Base-by-base conservation (phyloP, 2,888 invertebrate genomes). In the Rapana venosa region DNA sequence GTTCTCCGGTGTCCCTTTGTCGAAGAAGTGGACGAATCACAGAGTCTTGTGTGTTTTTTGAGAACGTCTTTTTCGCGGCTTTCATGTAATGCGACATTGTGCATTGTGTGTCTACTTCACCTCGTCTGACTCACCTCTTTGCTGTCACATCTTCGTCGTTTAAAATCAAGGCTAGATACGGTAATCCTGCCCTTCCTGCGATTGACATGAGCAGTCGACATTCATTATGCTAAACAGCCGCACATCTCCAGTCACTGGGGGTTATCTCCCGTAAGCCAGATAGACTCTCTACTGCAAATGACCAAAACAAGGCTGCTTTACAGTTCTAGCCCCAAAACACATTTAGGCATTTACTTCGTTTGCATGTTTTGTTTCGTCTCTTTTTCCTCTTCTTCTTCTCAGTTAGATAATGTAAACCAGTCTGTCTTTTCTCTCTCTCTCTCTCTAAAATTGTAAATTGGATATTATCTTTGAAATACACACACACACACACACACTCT, bases 1-100 rank as follows among this genome's bases (percentile, higher is more conserved):
- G 92, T 91, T 95, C 95, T 8, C 95, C 95, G n/a, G 94, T 93
- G 88, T 95, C 95, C 84, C 95, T 91, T 90, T 95, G 95, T 89
- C 93, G 92, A 22, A 95, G 88, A 36, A 95, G 90, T 36, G 95
- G 95, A 47, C 93, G 93, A 85, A 95, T 94, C 20, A 95, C 93
- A 81, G 92, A 95, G 61, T 95, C 95, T 47, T 94, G 94, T 1
- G 93, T 91, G 90, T 92, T 94, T 91, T 94, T 94, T 15, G 92
- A 92, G 87, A 95, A 95, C 70, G 94, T 94, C 91, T 94, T 95
- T 91, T 92, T 94, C 61, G 94, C 92, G 30, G 94, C 94, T 92
- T 93, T 94, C 92, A 95, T 94, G 91, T 95, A 95, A 88, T 94
- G 94, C 56, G 95, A 93, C 95, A 95, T 95, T 66, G 47, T 92